These are phyloP conservation scores for Drosophila ustulata DNA, from an alignment of 2,888 invertebrate genomes.

Conservation along the genomic window DNA sequence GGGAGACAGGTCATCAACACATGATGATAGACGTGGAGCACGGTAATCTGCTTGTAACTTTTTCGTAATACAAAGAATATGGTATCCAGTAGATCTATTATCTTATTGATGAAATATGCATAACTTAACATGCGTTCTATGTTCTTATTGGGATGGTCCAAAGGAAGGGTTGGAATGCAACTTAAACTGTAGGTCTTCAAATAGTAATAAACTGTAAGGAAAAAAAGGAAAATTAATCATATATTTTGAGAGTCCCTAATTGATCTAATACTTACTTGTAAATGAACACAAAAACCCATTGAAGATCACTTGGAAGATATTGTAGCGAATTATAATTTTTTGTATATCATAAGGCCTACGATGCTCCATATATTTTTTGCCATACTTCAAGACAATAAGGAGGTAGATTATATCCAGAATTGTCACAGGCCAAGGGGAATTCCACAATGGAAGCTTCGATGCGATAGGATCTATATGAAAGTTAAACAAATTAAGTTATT, in stretches of 20 bases:
- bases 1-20: background rate
- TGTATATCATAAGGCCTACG: constrained; percentile 7
- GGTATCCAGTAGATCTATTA: constrained; percentile 31
- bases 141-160: constrained; percentile 14
- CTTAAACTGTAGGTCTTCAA: background rate
- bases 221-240: background rate
- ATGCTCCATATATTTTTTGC: constrained; percentile 15
- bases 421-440: constrained; percentile 10
- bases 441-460: background rate
- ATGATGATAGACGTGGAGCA: constrained; percentile 29
- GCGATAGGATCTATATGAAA: constrained; percentile 9
- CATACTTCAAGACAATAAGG: constrained; percentile 10
- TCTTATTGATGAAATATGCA: constrained; percentile 24
- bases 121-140: background rate
- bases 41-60: constrained; percentile 28
- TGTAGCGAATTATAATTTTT: constrained; percentile 10
- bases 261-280: background rate
- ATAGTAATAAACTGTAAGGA: background rate
- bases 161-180: constrained; percentile 6
- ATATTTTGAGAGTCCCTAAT: too few relatives aligned
- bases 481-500: background rate
- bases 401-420: background rate
- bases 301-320: constrained; percentile 17
- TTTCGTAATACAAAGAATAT: constrained; percentile 33
- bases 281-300: background rate